Base-by-base conservation (phyloP, 2,888 invertebrate species). In the Pandemis heparana region DNA sequence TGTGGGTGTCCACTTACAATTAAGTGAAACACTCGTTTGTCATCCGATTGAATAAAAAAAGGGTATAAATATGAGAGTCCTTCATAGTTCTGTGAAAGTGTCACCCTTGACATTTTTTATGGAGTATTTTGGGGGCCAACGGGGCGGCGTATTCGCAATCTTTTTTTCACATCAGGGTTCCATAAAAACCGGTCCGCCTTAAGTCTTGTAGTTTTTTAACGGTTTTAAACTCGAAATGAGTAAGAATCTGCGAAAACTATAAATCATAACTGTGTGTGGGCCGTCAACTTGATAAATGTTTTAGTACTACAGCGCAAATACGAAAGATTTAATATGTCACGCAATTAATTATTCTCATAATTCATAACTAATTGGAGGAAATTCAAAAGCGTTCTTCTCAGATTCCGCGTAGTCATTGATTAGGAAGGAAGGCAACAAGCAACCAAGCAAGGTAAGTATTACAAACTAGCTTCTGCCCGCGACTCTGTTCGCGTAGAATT, bases 261-360 rank as follows among this genome's bases (percentile, higher is more conserved):
- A 56, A 56, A 56, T 56, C 56, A 56, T 56, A 23, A 16, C 51
- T 53, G 56, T 9, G 56, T 56, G 56, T 56, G 56, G 56, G 56
- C 56, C 23, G 56, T 56, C 23, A 0, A 56, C 23, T 10, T 56
- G 23, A 56, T 23, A 23, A 56, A 56, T 23, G 23, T 12, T 18
- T 56, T 56, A 51, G 16, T 56, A 23, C 8, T 56, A 8, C 23
- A 1, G 56, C 56, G 23, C 18, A 56, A 56, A 56, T 4, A 4
- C 5, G 56, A 56, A 56, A 56, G 56, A 12, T 23, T 23, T 56
- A 56, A 12, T 56, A 23, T 12, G 5, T 56, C 23, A 56, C 2
- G 10, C 9, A 6, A 23, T n/a, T 10, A 56, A 56, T 53, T 23
- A 56, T 56, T 5, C 53, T 56, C 53, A 23, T 14, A 56, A 56